Base-by-base conservation (phyloP, 2,797 vertebrate species). In the Aphelocoma californica region DNA sequence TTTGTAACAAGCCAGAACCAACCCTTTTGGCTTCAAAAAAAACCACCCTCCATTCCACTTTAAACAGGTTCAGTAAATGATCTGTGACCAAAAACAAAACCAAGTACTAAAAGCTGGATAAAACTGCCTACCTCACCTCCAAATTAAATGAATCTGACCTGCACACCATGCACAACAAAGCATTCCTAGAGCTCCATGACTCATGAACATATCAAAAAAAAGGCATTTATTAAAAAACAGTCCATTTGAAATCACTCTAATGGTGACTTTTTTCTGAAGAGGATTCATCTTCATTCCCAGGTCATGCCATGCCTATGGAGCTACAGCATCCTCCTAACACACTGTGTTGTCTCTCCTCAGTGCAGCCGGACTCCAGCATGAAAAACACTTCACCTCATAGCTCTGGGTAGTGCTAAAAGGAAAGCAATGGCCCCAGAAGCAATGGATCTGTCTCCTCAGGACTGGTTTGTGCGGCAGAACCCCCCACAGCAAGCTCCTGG, bases 41-140 rank as follows among this genome's bases (percentile, higher is more conserved):
- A 91, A 20, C 4, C 77, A 91, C 75, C 34, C 88, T 90, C 66
- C 42, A n/a, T 94, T 96, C 93, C 95, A 96, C 95, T 96, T 97
- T 91, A 96, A 96, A 95, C 95, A 96, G 95, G 92, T 97, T 95
- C 93, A 86, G 91, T 81, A 94, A 97, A 96, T 95, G 89, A 93
- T 96, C 94, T 91, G 92, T 97, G 95, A 97, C 96, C 95, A 96
- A 97, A 95, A 97, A 88, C 93, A 96, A 95, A 96, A 93, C 95
- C 95, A 91, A 97, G 62, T 81, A 93, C 91, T 86, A 96, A 94
- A 97, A 86, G 66, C 62, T 92, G 93, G 93, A 90, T 89, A 77
- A 92, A 97, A 94, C 89, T 92, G 70, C 77, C 93, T 65, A 65
- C 88, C 95, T 95, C 87, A 86, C 85, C 92, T 96, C 91, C 87